Evolutionary conservation across 2,797 vertebrate genomes (phyloP).

Genomic region (Betta splendens): DNA sequence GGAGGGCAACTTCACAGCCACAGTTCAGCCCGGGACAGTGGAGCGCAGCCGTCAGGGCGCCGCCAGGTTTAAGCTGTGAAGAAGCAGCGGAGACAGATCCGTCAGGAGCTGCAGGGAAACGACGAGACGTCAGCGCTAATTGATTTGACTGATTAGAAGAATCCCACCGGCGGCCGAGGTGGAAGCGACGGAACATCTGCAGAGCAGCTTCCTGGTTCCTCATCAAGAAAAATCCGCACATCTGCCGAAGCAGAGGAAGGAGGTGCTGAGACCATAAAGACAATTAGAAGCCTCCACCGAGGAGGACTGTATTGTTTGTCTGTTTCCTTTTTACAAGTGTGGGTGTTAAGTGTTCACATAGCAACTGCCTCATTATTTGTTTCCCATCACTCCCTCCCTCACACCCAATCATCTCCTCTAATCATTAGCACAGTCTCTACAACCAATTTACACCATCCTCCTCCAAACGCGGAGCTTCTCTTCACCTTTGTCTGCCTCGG

Average conservation of each 20-base stretch:
- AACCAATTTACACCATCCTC: constrained; percentile 24
- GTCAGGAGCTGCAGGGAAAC: too few relatives aligned
- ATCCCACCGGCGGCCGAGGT: constrained; percentile 27
- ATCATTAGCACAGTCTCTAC: constrained; percentile 29
- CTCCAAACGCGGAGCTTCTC: not conserved
- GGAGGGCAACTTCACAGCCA: constrained; percentile 36
- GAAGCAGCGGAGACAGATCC: too few relatives aligned
- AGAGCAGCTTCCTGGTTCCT: not conserved
- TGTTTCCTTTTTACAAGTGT: constrained; percentile 12
- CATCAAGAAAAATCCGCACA: constrained; percentile 48
- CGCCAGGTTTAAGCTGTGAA: too few relatives aligned
- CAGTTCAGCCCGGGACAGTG: constrained; percentile 45
- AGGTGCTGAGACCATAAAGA: constrained; percentile 36
- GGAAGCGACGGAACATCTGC: constrained; percentile 47
- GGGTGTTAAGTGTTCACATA: constrained; percentile 37
- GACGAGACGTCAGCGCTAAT: constrained; percentile 46
- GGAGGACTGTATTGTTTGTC: not conserved
- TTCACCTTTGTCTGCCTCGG: constrained; percentile 30
- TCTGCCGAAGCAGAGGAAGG: constrained; percentile 30
- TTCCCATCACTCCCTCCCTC: constrained; percentile 42
- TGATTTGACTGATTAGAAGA: constrained; percentile 61
- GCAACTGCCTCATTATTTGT: constrained; percentile 49
- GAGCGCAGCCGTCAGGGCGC: constrained; percentile 56
- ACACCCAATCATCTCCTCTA: constrained; percentile 45
- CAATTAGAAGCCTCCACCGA: not conserved